These are phyloP conservation scores for Archaeoteleia sp. DNA, from an alignment of 2,888 invertebrate genomes.

Conservation along the genomic window DNA sequence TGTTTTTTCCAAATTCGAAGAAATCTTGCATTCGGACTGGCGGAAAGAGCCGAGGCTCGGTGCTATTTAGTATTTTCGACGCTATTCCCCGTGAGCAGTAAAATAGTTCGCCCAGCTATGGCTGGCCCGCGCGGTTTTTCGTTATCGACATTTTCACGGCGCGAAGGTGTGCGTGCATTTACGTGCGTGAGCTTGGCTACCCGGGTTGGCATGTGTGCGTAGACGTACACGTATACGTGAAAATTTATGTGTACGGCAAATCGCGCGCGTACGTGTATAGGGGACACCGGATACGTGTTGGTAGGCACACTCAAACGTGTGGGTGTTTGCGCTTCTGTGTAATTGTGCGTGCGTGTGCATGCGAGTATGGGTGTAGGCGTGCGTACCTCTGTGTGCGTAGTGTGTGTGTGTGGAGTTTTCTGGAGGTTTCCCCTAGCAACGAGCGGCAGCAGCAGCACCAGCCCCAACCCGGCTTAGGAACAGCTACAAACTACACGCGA, in stretches of 20 bases:
- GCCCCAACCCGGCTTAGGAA: conserved; percentile 69
- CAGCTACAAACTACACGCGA: conserved; percentile 70
- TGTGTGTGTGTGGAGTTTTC: conserved; percentile 71
- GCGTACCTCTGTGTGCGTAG: conserved; percentile 31
- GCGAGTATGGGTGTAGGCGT: conserved; percentile 22
- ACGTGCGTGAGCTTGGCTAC: conserved; percentile 53
- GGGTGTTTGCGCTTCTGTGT: conserved; percentile 44
- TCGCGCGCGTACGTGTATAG: conserved; percentile 35
- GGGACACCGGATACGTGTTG: conserved; percentile 9
- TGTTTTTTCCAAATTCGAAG: no score
- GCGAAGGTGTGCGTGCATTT: conserved; percentile 54
- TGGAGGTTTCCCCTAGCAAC: conserved; percentile 75
- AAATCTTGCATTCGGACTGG: neutral
- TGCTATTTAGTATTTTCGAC: conserved; percentile 22
- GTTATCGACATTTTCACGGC: conserved; percentile 74
- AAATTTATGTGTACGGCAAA: conserved; percentile 45
- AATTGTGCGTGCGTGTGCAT: conserved; percentile 36
- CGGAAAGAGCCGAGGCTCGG: conserved; percentile 16
- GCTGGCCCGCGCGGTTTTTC: conserved; percentile 69
- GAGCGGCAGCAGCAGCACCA: conserved; percentile 64
- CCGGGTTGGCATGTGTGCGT: conserved; percentile 39
- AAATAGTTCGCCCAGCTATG: conserved; percentile 61
- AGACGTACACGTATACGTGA: conserved; percentile 22
- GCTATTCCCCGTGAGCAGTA: conserved; percentile 49
- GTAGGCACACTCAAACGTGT: conserved; percentile 15